Evolutionary conservation across 1,140 invertebrate species (phyloP).

Genomic region (Nixonia krombeini): DNA sequence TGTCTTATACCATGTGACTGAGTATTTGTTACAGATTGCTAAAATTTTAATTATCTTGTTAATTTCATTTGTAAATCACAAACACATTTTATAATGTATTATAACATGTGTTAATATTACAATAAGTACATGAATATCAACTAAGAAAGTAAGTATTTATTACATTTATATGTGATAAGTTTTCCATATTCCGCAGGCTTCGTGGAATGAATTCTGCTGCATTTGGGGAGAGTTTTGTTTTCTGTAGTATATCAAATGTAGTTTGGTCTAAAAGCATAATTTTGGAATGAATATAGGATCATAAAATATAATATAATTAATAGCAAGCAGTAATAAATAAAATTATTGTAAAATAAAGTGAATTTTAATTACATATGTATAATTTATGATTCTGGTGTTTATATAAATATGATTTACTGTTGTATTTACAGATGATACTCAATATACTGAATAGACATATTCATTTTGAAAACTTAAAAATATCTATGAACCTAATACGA

Average conservation of each 20-base stretch:
- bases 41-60: neutral
- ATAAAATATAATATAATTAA: too few species aligned
- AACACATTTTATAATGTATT: neutral
- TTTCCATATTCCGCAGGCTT: slow-evolving; percentile 28
- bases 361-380: neutral
- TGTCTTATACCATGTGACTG: neutral
- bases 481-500: slow-evolving; percentile 1
- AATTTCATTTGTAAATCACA: neutral
- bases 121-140: too few species aligned
- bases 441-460: too few species aligned
- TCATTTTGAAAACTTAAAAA: neutral
- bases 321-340: neutral
- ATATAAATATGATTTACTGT: too few species aligned
- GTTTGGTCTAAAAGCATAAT: slow-evolving; percentile 15
- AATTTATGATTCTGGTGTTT: neutral
- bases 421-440: too few species aligned
- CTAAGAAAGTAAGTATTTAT: too few species aligned
- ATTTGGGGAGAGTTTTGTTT: slow-evolving; percentile 52
- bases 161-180: too few species aligned
- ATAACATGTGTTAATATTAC: neutral
- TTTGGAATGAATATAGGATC: neutral
- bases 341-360: neutral
- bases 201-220: slow-evolving; percentile 58
- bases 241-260: slow-evolving; percentile 44
- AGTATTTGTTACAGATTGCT: neutral